Evolutionary conservation across 2,797 vertebrate species (phyloP).

Genomic region (Hozukius guyotensis): DNA sequence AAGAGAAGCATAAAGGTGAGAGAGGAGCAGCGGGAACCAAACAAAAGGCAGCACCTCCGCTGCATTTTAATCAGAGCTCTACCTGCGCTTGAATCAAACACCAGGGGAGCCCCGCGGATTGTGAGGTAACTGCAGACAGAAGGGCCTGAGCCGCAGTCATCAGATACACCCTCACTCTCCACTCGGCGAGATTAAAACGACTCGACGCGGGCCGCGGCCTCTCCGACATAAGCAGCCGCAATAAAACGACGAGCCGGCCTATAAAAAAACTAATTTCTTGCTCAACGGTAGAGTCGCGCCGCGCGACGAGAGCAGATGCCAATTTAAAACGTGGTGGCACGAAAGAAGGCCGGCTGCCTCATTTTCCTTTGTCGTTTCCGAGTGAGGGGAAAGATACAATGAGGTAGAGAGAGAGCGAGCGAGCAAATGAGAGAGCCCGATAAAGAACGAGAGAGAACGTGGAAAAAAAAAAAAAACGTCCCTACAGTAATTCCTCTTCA

Average conservation of each 20-base stretch:
- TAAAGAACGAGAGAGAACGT: conserved; percentile 24
- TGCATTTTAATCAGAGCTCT: conserved; percentile 60
- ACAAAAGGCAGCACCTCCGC: conserved; percentile 19
- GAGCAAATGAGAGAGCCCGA: conserved; percentile 38
- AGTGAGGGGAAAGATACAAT: conserved; percentile 49
- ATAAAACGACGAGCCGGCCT: conserved; percentile 63
- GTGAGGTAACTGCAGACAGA: conserved; percentile 40
- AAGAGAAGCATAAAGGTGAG: conserved; percentile 9
- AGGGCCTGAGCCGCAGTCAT: conserved; percentile 47
- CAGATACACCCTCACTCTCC: conserved; percentile 45
- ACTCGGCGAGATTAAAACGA: conserved; percentile 61
- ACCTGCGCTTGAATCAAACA: conserved; percentile 53
- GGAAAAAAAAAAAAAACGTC: conserved; percentile 11
- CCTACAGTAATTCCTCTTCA: conserved; percentile 71
- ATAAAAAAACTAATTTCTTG: conserved; percentile 66
- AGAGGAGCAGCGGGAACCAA: conserved; percentile 24
- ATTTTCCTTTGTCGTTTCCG: conserved; percentile 67
- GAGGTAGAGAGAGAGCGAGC: conserved; percentile 27
- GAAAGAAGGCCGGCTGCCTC: conserved; percentile 38
- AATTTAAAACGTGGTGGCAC: conserved; percentile 57
- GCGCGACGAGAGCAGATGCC: conserved; percentile 61
- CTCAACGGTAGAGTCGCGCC: conserved; percentile 47
- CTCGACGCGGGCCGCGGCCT: conserved; percentile 30
- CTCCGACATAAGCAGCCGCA: conserved; percentile 56
- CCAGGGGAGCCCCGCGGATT: conserved; percentile 37